Evolutionary conservation across 2,888 invertebrate species (phyloP), one percentile per base, ranked within the genome.

Genomic region (Eupithecia pulchellata): DNA sequence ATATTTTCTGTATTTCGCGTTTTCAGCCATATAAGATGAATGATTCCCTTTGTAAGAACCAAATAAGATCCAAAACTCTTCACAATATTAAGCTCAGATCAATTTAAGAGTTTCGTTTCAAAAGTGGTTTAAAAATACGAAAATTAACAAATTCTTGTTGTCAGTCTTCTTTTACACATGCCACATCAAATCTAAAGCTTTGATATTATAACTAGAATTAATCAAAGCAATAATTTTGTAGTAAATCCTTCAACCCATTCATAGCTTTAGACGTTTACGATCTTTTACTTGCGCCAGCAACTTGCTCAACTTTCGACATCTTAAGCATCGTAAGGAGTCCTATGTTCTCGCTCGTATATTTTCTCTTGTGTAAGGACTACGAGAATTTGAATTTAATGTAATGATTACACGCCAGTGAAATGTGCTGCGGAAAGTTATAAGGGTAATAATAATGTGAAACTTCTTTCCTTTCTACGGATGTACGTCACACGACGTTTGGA

Each of bases 371-470:
- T 64, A 57, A 34, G 58, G 58, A 64, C 58, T 64, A 66, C 58
- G 25, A 39, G 58, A 73, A 76, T 77, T 77, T 69, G 64, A 75
- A 70, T 76, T 64, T 76, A 78, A 78, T 76, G 72, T 70, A 78
- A 75, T 69, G 73, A 73, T 74, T 75, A 75, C 69, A 72, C 61
- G 72, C 71, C 69, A 71, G 69, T 81, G 82, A 79, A 82, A 78
- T 79, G 72, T 79, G 77, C 78, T 77, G 76, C 74, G 42, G 55
- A 74, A 81, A 84, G 83, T 83, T 82, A 81, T 84, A 77, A 78
- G 69, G 78, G 79, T 82, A 78, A 82, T 82, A 84, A 75, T 75
- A 29, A 84, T 83, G 83, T 84, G 80, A 79, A 78, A 79, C 78
- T 79, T 79, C 80, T 82, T 81, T 76, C 79, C 78, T 74, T 75